phyloP scores from a whole-genome alignment of 2,797 vertebrate genomes.

The Bradypodion ventrale region DNA sequence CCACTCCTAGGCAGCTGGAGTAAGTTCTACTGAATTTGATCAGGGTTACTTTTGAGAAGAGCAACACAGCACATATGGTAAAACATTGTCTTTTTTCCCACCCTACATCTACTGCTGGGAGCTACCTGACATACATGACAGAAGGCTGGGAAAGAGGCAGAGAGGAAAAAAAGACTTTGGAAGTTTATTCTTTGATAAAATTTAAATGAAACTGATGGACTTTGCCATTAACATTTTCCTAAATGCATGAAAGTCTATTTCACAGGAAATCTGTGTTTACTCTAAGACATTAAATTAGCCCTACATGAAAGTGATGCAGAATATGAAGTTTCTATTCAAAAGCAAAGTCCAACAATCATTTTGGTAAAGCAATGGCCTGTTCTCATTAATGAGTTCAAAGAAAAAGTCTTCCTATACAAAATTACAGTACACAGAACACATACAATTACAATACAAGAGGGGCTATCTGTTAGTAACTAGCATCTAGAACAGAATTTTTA shows the following conservation, averaged over 20 bases:
- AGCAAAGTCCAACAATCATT: conserved; percentile 52
- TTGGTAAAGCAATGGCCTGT: conserved; percentile 58
- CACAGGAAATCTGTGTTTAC: conserved; percentile 15
- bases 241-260: conserved; percentile 36
- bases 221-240: conserved; percentile 43
- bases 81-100: conserved; percentile 4
- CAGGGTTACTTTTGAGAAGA: not conserved
- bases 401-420: conserved; percentile 52
- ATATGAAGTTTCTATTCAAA: conserved; percentile 41
- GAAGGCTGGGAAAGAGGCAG: conserved; percentile 1
- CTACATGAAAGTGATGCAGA: conserved; percentile 23
- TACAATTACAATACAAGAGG: conserved; percentile 36
- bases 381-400: conserved; percentile 49
- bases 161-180: conserved; percentile 54
- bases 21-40: not conserved
- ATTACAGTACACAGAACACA: conserved; percentile 43
- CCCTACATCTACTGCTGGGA: not conserved
- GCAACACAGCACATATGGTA: not conserved
- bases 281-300: conserved; percentile 45
- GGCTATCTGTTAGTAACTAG: conserved; percentile 39
- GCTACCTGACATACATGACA: not conserved
- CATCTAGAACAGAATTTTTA: conserved; percentile 49
- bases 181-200: conserved; percentile 67
- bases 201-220: conserved; percentile 46
- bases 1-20: too few relatives aligned